Base-by-base conservation (phyloP, 2,113 vertebrate genomes). In the Chlamydotis undulata region DNA sequence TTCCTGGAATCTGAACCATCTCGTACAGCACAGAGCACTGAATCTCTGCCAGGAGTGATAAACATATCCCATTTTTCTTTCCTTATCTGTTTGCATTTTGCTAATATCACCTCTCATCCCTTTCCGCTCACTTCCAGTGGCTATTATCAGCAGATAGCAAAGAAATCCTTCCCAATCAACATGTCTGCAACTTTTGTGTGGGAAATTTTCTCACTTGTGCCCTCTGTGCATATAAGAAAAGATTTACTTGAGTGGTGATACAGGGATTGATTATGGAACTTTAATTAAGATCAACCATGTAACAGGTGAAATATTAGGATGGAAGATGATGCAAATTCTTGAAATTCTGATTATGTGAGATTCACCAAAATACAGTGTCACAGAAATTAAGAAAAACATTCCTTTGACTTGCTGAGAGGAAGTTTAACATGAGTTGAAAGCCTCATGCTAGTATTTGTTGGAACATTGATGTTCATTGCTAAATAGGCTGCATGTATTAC, bases 81-180 rank as follows among this genome's bases (percentile, higher is more conserved):
- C 88, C 91, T 96, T 97, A 96, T 97, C 96, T 97, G 78, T 93
- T 97, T 96, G 91, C 70, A 31, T 97, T 97, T 95, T 93, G 94
- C n/a, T 91, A 93, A 90, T 96, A 88, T 96, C 89, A 68, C 78
- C 88, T 77, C 93, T 93, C 94, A 87, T 53, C 26, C 85, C 78
- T 68, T 97, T 95, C 87, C 39, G 16, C 76, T 94, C 26, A 2
- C 93, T 97, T 96, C 86, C 96, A 97, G 96, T 33, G 88, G 67
- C 69, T 90, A 79, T 95, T 97, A 96, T 96, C 97, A 96, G 89
- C 87, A 71, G 92, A 87, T 53, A 94, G 86, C 96, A 97, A 91
- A 89, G 85, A 93, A 83, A 92, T 95, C 93, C 60, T 86, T 87
- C 88, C 89, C 21, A 6, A 79, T 45, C 70, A 53, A 65, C 7